These are phyloP conservation scores for Aegypius monachus DNA, from an alignment of 2,113 vertebrate species.

Conservation along the genomic window DNA sequence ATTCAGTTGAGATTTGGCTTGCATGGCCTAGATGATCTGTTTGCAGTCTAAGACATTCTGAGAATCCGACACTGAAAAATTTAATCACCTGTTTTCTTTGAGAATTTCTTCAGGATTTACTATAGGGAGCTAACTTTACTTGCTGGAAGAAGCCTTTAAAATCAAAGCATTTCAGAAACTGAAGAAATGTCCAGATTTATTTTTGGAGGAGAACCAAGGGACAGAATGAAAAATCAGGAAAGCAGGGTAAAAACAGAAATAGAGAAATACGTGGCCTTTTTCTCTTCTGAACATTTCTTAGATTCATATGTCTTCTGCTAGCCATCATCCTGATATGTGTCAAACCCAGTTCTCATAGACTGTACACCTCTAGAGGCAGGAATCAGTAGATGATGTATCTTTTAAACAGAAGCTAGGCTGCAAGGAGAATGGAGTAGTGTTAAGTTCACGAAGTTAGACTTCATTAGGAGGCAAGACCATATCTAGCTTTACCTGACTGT, in stretches of 20 bases:
- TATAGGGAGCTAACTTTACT: not conserved
- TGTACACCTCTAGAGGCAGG: not conserved
- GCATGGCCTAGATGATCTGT: not conserved
- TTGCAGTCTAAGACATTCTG: not conserved
- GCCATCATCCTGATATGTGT: not conserved
- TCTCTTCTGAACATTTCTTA: not conserved
- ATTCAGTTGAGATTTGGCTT: not conserved
- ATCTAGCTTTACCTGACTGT: not conserved
- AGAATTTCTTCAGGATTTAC: not conserved
- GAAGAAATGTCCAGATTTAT: not conserved
- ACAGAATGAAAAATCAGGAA: not conserved
- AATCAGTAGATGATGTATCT: not conserved
- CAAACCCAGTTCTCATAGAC: not conserved
- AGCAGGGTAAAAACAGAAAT: not conserved
- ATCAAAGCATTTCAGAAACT: not conserved
- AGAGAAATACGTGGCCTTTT: not conserved
- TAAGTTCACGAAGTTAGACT: not conserved
- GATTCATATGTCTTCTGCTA: not conserved
- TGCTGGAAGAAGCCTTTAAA: not conserved
- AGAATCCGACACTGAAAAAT: not conserved
- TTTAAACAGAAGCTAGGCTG: not conserved
- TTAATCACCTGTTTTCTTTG: not conserved
- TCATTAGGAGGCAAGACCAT: not conserved
- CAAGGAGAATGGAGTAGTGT: not conserved
- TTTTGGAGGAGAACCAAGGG: conserved; percentile 7